Conservation (phyloP, 2,888 invertebrate species). For the Pterostichus madidus region DNA sequence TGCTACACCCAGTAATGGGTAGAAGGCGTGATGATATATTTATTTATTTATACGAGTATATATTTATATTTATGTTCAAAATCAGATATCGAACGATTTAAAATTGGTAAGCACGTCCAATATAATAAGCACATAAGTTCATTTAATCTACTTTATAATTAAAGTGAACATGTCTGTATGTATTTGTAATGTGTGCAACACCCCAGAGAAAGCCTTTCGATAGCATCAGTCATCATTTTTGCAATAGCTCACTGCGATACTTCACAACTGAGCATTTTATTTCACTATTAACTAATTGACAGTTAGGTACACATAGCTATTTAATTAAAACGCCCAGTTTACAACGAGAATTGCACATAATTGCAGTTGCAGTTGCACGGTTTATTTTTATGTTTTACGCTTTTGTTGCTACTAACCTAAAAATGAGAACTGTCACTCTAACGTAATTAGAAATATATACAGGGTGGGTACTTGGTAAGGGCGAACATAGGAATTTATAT, state of each 20-base stretch:
- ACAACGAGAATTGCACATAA: neutral
- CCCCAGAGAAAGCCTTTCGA: slow-evolving; percentile 29
- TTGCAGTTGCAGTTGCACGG: neutral
- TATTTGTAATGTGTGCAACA: neutral
- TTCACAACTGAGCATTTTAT: slow-evolving; percentile 8
- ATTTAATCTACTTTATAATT: too few species aligned
- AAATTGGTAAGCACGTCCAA: too few species aligned
- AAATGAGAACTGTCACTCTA: neutral
- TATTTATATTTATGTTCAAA: too few species aligned
- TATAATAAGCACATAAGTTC: too few species aligned
- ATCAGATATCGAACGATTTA: too few species aligned
- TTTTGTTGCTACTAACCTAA: slow-evolving; percentile 5
- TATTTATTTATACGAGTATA: too few species aligned
- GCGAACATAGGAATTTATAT: too few species aligned
- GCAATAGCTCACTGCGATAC: neutral
- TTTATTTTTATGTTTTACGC: slow-evolving; percentile 12
- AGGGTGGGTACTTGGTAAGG: too few species aligned
- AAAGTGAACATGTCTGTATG: too few species aligned
- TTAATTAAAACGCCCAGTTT: slow-evolving; percentile 10
- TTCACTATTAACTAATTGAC: slow-evolving; percentile 31
- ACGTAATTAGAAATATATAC: too few species aligned
- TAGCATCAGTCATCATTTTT: slow-evolving; percentile 15
- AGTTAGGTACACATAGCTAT: neutral
- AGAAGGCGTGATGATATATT: too few species aligned
- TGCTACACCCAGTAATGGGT: too few species aligned